Evolutionary conservation across 2,888 invertebrate genomes (phyloP).

Genomic region (Hydrotaea cyrtoneurina): DNA sequence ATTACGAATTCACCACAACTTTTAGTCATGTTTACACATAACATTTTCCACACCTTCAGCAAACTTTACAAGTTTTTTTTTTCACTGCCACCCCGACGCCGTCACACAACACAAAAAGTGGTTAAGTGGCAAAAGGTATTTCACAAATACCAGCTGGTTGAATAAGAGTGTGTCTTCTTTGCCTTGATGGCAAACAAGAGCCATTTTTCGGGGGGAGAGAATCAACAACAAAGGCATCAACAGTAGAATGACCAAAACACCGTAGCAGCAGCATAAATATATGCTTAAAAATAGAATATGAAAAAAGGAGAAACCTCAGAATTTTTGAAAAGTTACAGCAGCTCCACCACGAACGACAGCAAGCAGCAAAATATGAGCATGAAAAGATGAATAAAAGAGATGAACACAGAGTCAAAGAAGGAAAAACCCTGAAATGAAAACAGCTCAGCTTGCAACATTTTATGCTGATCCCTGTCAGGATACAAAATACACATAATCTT

Average conservation of each 20-base stretch:
- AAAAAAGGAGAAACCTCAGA: conserved; percentile 65
- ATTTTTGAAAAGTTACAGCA: conserved; percentile 62
- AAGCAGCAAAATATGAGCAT: conserved; percentile 57
- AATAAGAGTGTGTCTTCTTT: neutral
- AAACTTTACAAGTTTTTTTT: conserved; percentile 55
- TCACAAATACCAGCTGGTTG: conserved; percentile 3
- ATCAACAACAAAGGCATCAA: conserved; percentile 58
- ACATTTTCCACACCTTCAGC: conserved; percentile 71
- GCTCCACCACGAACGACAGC: conserved; percentile 31
- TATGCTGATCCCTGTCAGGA: conserved; percentile 80
- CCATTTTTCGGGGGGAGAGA: conserved; percentile 58
- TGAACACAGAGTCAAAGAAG: conserved; percentile 56
- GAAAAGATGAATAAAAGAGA: conserved; percentile 64
- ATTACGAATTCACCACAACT: conserved; percentile 79
- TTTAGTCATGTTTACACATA: conserved; percentile 72
- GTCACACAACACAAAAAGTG: conserved; percentile 28
- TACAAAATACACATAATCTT: conserved; percentile 80
- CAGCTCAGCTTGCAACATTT: conserved; percentile 80
- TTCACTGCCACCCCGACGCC: conserved; percentile 36
- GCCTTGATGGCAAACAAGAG: conserved; percentile 6
- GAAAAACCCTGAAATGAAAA: conserved; percentile 49
- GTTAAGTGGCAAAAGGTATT: conserved; percentile 54
- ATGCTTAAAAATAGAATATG: conserved; percentile 43
- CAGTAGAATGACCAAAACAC: conserved; percentile 53
- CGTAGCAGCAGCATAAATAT: conserved; percentile 58